These are phyloP conservation scores for Cerceris rybyensis DNA, from an alignment of 2,888 invertebrate genomes.

Conservation along the genomic window DNA sequence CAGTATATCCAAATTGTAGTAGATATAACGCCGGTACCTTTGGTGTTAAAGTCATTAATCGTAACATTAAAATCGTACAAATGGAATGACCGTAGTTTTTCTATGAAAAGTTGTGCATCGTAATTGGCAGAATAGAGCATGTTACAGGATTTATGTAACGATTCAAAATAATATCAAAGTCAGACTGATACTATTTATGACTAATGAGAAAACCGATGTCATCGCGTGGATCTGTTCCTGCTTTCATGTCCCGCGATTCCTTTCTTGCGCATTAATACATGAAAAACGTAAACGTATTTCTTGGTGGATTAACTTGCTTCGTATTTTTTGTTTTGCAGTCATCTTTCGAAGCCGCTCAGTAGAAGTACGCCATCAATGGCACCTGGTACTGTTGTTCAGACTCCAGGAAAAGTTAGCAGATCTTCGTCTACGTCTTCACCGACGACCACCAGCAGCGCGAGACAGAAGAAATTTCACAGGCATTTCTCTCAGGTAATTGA, in stretches of 20 bases:
- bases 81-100: no score
- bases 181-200: constrained; percentile 23
- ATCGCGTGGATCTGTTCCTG: background rate
- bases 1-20: no score
- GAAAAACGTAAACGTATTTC: background rate
- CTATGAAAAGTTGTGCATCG: no score
- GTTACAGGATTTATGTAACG: constrained; percentile 4
- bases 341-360: constrained; percentile 81
- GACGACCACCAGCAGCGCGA: constrained; percentile 86
- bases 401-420: constrained; percentile 76
- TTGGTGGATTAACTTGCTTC: background rate
- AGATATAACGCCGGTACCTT: no score
- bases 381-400: constrained; percentile 76
- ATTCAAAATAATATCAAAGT: constrained; percentile 32
- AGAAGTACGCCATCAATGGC: constrained; percentile 82
- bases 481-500: constrained; percentile 88
- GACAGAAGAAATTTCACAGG: constrained; percentile 94
- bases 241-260: background rate
- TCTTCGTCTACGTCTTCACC: constrained; percentile 78
- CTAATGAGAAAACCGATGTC: background rate
- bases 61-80: no score
- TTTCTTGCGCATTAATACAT: background rate
- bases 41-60: no score
- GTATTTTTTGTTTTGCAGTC: constrained; percentile 68
- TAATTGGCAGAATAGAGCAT: no score